A percentile compares a stretch with the other conserved stretches of the same genome.
phyloP scores from a whole-genome alignment of 2,888 invertebrate genomes.

The Monopis laevigella region DNA sequence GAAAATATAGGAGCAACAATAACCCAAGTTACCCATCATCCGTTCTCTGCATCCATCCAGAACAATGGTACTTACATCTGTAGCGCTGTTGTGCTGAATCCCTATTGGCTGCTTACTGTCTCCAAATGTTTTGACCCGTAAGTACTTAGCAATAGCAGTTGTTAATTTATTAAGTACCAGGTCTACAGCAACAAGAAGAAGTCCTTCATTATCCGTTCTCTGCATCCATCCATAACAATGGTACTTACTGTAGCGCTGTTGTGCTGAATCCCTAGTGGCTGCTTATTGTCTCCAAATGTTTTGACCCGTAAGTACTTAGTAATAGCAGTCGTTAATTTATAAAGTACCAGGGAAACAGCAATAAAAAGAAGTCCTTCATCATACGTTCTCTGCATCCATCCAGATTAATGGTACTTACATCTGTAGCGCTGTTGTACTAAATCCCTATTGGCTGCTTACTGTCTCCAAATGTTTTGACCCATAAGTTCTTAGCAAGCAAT shows the following conservation, averaged over 20 bases:
- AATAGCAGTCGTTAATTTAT: too few relatives aligned
- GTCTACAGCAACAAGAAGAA: constrained; percentile 38
- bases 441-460: constrained; percentile 45
- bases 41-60: constrained; percentile 38
- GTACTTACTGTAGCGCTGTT: constrained; percentile 44
- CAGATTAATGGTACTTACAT: constrained; percentile 35
- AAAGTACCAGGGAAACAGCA: too few relatives aligned
- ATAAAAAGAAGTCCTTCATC: constrained; percentile 36
- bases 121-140: constrained; percentile 52
- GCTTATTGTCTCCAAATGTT: constrained; percentile 48
- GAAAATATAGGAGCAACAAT: constrained; percentile 43
- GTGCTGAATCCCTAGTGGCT: constrained; percentile 49
- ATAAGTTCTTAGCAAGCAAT: too few relatives aligned
- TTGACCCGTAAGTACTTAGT: constrained; percentile 51
- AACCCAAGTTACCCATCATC: constrained; percentile 39
- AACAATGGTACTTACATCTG: constrained; percentile 40
- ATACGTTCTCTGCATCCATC: constrained; percentile 42
- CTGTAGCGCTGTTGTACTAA: constrained; percentile 48
- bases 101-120: constrained; percentile 43
- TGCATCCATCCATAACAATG: constrained; percentile 35
- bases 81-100: constrained; percentile 47
- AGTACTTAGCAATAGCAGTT: too few relatives aligned
- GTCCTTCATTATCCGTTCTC: constrained; percentile 41
- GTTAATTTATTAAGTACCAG: too few relatives aligned
- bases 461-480: constrained; percentile 48